Percentiles rank a stretch among this genome's conserved stretches.
phyloP scores from a whole-genome alignment of 2,888 invertebrate genomes.

The Pseudoips prasinana region DNA sequence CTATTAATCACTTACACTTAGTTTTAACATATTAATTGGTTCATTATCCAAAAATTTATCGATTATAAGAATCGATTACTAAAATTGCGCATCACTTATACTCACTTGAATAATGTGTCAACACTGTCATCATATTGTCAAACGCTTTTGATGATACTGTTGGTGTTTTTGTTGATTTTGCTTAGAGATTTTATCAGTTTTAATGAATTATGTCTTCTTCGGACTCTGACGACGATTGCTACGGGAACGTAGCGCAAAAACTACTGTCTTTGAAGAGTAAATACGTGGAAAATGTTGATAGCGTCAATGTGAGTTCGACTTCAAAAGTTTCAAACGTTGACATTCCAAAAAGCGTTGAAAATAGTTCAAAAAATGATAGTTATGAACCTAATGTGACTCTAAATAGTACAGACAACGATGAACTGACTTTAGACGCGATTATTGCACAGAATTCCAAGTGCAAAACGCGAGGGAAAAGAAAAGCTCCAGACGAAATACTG shows the following conservation, averaged over 20 bases:
- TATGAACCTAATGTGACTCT: conserved; percentile 23
- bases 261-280: conserved; percentile 50
- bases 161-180: too few species aligned
- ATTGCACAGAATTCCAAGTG: conserved; percentile 32
- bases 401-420: conserved; percentile 31
- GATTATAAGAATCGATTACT: too few species aligned
- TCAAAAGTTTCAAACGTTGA: conserved; percentile 21
- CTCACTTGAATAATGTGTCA: too few species aligned
- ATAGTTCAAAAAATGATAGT: conserved; percentile 1
- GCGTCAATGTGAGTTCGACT: conserved; percentile 32
- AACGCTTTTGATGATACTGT: too few species aligned
- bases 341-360: conserved; percentile 4
- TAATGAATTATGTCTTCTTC: conserved; percentile 49
- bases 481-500: background rate
- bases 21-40: too few species aligned
- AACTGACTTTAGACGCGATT: conserved; percentile 37
- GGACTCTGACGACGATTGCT: conserved; percentile 71
- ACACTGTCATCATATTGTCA: too few species aligned
- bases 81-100: too few species aligned
- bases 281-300: conserved; percentile 41
- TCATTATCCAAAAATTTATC: too few species aligned
- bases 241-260: conserved; percentile 57
- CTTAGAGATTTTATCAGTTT: too few species aligned
- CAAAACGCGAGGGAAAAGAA: conserved; percentile 19
- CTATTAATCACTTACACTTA: too few species aligned